A percentile compares a stretch with the other conserved stretches of the same genome.
Evolutionary conservation across 2,797 vertebrate species (phyloP).

Genomic region (Otolemur crassicaudatus): DNA sequence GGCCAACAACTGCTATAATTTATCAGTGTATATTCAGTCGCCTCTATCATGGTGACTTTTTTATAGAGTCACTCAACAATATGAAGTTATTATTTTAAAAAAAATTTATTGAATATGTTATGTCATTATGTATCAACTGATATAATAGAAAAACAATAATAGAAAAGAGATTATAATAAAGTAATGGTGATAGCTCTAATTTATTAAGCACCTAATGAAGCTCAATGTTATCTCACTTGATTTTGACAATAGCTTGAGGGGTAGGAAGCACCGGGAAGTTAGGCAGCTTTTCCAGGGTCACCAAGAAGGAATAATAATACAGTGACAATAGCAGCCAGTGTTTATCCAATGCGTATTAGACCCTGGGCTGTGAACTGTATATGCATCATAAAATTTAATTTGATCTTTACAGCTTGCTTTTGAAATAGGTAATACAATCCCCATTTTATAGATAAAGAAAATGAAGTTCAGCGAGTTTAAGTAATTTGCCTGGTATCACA

Average conservation of each 20-base stretch:
- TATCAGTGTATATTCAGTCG: background rate
- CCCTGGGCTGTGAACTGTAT: background rate
- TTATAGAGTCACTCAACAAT: background rate
- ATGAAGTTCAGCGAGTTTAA: constrained; percentile 19
- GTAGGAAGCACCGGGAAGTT: background rate
- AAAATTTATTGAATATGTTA: background rate
- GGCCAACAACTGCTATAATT: background rate
- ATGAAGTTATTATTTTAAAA: background rate
- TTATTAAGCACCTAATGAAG: background rate
- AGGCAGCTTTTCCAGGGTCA: background rate
- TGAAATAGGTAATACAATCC: background rate
- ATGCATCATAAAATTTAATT: background rate
- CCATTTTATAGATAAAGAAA: background rate
- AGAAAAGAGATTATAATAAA: background rate
- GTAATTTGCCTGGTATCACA: background rate
- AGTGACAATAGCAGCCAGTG: background rate
- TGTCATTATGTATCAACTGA: background rate
- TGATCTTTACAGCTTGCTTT: background rate
- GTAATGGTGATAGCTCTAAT: background rate
- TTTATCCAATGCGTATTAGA: background rate
- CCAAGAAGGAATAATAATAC: background rate
- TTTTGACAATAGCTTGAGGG: background rate
- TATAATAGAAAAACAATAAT: background rate
- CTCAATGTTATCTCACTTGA: background rate
- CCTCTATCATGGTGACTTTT: background rate